Evolutionary conservation across 2,888 invertebrate species (phyloP), one percentile per base, ranked within the genome.

Genomic region (Suillia variegata): DNA sequence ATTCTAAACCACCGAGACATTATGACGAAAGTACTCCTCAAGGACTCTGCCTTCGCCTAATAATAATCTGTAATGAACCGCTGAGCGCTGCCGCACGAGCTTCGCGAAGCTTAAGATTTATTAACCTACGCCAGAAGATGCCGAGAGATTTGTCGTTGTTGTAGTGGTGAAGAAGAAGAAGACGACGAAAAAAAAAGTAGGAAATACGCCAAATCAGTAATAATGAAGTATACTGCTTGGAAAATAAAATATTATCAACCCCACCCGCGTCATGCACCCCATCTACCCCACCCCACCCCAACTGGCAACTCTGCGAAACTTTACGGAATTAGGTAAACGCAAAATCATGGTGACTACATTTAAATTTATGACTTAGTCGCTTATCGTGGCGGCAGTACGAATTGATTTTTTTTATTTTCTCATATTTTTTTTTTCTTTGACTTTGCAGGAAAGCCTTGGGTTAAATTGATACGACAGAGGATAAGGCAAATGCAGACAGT

Each of bases 21-120:
- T 3, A 20, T 5, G n/a, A n/a, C n/a, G n/a, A n/a, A n/a, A n/a
- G n/a, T n/a, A n/a, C n/a, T n/a, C n/a, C n/a, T n/a, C n/a, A n/a
- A n/a, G n/a, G n/a, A n/a, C n/a, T n/a, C n/a, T n/a, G n/a, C n/a
- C n/a, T n/a, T n/a, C n/a, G n/a, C n/a, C n/a, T n/a, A n/a, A 4
- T 18, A 18, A 18, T 20, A 45, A 45, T 45, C 18, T 20, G 18
- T 45, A 45, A 45, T 45, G 45, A 45, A 45, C 17, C 18, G n/a
- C n/a, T n/a, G n/a, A n/a, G n/a, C n/a, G n/a, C n/a, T n/a, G n/a
- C n/a, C n/a, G n/a, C n/a, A n/a, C n/a, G n/a, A n/a, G n/a, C 45
- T 20, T 17, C 4, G 45, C 45, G 18, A 20, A 65, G 71, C 74
- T 75, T 75, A 65, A 75, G 72, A 73, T 73, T 73, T 73, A 73